Percentiles rank a stretch among this genome's conserved stretches.
Evolutionary conservation across 2,113 vertebrate genomes (phyloP).

Genomic region (Plectropomus leopardus): DNA sequence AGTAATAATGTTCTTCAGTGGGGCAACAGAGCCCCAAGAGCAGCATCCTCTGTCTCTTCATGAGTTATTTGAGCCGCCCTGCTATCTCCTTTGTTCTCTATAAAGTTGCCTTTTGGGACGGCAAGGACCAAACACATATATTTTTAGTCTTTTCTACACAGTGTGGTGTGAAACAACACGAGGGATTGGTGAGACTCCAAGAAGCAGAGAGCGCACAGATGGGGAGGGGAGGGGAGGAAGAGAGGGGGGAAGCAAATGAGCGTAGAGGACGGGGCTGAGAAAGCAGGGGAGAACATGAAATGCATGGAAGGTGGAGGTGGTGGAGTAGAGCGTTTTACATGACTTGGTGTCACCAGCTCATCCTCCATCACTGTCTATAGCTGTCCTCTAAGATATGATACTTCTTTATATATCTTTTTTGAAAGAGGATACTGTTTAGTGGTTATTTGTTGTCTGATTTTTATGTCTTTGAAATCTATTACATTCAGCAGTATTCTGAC

Average conservation of each 20-base stretch:
- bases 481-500: slow-evolving; percentile 19
- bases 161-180: slow-evolving; percentile 81
- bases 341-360: slow-evolving; percentile 38
- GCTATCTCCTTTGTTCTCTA: slow-evolving; percentile 78
- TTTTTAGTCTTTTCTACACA: slow-evolving; percentile 84
- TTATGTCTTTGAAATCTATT: slow-evolving; percentile 17
- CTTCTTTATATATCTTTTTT: neutral
- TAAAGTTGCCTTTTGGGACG: slow-evolving; percentile 79
- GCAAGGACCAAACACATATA: slow-evolving; percentile 83
- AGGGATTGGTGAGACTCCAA: slow-evolving; percentile 73
- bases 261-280: slow-evolving; percentile 46
- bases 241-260: slow-evolving; percentile 46
- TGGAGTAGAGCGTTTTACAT: slow-evolving; percentile 42
- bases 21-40: slow-evolving; percentile 70
- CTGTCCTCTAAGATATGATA: slow-evolving; percentile 15
- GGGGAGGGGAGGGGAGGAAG: slow-evolving; percentile 11
- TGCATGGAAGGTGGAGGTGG: slow-evolving; percentile 38
- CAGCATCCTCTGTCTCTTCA: slow-evolving; percentile 58
- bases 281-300: slow-evolving; percentile 58
- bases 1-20: slow-evolving; percentile 78
- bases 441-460: slow-evolving; percentile 29
- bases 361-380: slow-evolving; percentile 6
- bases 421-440: neutral
- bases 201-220: slow-evolving; percentile 61
- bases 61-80: slow-evolving; percentile 77